These are phyloP conservation scores for Iselma pallidipennis DNA, from an alignment of 2,888 invertebrate genomes.

Conservation along the genomic window DNA sequence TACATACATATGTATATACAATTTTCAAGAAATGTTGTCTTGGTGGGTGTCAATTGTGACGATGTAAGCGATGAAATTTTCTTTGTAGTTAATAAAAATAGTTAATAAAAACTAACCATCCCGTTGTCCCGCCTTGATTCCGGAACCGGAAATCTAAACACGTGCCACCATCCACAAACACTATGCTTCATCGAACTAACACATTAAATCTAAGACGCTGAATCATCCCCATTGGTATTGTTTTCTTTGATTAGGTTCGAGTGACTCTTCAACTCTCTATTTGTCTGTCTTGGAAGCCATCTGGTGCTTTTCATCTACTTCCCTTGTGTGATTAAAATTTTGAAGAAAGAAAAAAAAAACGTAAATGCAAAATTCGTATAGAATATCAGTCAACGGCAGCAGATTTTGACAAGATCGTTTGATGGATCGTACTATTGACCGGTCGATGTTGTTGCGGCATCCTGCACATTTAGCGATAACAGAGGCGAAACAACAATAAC, in stretches of 20 bases:
- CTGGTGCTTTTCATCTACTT: not conserved
- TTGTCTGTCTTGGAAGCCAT: not conserved
- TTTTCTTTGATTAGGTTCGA: slow-evolving; percentile 29
- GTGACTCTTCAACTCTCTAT: slow-evolving; percentile 19
- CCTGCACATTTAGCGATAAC: not conserved
- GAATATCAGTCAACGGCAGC: not conserved
- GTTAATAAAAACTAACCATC: not conserved
- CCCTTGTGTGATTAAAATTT: not conserved
- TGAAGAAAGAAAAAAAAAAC: not conserved
- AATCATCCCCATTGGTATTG: slow-evolving; percentile 24
- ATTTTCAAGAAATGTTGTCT: too few species aligned
- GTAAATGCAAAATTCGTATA: not conserved
- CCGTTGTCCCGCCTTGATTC: not conserved
- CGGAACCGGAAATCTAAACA: not conserved
- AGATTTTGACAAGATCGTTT: not conserved
- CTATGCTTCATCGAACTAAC: slow-evolving; percentile 23
- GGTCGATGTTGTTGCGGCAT: not conserved
- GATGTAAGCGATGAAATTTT: not conserved
- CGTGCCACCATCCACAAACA: not conserved
- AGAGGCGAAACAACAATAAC: not conserved
- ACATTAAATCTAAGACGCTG: slow-evolving; percentile 25
- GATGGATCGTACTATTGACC: slow-evolving; percentile 2
- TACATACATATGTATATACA: too few species aligned
- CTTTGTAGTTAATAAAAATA: not conserved
- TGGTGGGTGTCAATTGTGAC: not conserved